Evolutionary conservation across 1,140 invertebrate species (phyloP), one percentile per base, ranked within the genome.

Genomic region (Hydropsyche tenuis): DNA sequence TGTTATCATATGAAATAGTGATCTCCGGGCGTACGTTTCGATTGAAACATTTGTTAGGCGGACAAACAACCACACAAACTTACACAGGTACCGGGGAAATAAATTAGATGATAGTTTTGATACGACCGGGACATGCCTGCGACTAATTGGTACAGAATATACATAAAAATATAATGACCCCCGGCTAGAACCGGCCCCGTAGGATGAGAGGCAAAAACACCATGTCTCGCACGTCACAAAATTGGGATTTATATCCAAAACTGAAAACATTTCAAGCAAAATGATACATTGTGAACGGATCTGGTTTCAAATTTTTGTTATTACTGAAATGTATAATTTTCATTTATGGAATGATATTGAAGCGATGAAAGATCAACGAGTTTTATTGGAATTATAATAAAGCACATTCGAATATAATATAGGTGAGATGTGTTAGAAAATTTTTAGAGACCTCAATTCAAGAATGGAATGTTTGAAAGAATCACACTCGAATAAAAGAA

Each of bases 91-190:
- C 30, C 30, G 16, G n/a, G 56, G 65, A 66, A 73, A 77, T 77
- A 73, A 75, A 77, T 77, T 75, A 75, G 76, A 73, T 73, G 45
- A 18, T 74, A 69, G 69, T 63, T 73, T 48, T 64, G 76, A 75
- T 75, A 77, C 53, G 56, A 46, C 18, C 20, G 20, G 43, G 73
- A 73, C 76, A 73, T 53, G 71, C 63, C 73, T 56, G 66, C 76
- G 37, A 66, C 76, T 77, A 77, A 77, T 77, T 77, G 73, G 73
- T 75, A 71, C 68, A 60, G 73, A 51, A 72, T 70, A 73, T 72
- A 74, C 72, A 73, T 12, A 66, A 53, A 70, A 73, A 51, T 65
- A 65, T 73, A 65, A 73, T 73, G 71, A 73, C 27, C 18, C 18
- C 14, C 12, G 14, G 30, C 30, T 27, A n/a, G 16, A n/a, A 18